Conservation (phyloP, 2,113 vertebrate genomes). For the Rhinolophus ferrumequinum region DNA sequence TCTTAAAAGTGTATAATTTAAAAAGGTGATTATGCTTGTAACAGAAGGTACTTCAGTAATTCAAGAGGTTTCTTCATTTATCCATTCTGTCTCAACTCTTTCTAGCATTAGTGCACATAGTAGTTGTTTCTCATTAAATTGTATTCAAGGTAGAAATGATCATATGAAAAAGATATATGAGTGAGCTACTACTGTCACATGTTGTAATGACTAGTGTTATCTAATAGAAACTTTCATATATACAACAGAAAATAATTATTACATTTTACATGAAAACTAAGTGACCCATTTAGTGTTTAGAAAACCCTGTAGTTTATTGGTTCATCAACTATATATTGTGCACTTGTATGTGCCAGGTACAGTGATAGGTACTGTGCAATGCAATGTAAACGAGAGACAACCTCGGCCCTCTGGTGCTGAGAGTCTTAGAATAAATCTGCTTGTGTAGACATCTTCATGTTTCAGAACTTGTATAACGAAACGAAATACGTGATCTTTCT, state of each 20-base stretch:
- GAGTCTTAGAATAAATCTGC: background rate
- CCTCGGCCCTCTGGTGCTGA: background rate
- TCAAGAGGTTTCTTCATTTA: conserved; percentile 53
- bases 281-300: conserved; percentile 41
- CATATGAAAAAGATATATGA: background rate
- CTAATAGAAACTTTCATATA: conserved; percentile 46
- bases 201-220: background rate
- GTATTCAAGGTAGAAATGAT: conserved; percentile 47
- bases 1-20: conserved; percentile 50
- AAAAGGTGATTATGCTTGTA: conserved; percentile 40
- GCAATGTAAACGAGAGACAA: background rate
- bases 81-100: background rate
- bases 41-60: conserved; percentile 37
- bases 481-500: background rate
- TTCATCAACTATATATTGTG: background rate
- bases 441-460: conserved; percentile 38
- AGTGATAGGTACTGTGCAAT: background rate
- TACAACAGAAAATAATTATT: background rate
- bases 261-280: conserved; percentile 11
- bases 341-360: background rate
- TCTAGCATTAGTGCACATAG: conserved; percentile 37
- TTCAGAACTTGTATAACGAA: conserved; percentile 18
- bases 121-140: conserved; percentile 25
- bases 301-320: background rate
- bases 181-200: conserved; percentile 46